These are phyloP conservation scores for Corythornis madagascariensis DNA, from an alignment of 2,113 vertebrate species.

Conservation along the genomic window DNA sequence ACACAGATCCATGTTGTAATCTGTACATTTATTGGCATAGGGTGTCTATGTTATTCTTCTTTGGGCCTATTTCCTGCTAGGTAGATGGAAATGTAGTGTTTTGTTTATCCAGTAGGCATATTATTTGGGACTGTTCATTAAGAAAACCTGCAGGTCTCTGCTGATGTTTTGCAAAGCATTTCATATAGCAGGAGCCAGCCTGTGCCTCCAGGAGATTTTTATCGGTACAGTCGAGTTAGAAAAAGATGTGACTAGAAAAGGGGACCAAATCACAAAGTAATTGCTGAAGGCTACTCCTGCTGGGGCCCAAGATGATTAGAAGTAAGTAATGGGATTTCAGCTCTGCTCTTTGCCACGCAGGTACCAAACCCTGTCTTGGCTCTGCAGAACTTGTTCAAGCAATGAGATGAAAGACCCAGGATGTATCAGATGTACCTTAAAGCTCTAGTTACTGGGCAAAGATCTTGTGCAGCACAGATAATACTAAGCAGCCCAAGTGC, in stretches of 20 bases:
- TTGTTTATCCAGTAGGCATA: not conserved
- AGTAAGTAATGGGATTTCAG: not conserved
- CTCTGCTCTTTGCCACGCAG: rapidly evolving
- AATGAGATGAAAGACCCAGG: not conserved
- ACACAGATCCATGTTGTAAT: not conserved
- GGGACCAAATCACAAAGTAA: not conserved
- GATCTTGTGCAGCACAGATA: not conserved
- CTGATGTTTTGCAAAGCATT: not conserved
- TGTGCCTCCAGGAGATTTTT: not conserved
- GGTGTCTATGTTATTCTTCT: not conserved
- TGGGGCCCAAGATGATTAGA: not conserved
- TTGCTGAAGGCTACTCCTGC: not conserved
- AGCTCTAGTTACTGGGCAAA: not conserved
- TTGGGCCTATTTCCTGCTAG: not conserved
- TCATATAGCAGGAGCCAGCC: not conserved
- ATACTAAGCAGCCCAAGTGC: not conserved
- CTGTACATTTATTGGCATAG: not conserved
- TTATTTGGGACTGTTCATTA: not conserved
- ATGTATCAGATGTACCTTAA: not conserved
- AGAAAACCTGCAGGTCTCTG: not conserved
- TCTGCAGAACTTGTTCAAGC: not conserved
- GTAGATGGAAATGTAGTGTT: not conserved
- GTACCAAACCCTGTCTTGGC: not conserved
- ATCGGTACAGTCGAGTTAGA: not conserved
- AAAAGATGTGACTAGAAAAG: not conserved